Conservation (phyloP, 2,888 invertebrate species). For the Volucella zonaria region DNA sequence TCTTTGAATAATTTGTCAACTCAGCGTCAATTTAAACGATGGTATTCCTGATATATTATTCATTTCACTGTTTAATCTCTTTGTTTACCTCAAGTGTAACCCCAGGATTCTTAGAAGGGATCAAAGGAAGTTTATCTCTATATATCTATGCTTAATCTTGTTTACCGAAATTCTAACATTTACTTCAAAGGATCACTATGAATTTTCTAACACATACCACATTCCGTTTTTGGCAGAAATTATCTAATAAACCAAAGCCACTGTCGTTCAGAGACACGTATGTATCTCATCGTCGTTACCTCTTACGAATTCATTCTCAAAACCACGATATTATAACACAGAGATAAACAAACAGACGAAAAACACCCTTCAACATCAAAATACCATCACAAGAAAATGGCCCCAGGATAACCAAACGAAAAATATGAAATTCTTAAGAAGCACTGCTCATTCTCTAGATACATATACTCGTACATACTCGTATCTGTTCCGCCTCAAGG, state of each 20-base stretch:
- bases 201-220: background rate
- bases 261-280: too few relatives aligned
- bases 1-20: too few relatives aligned
- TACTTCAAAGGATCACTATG: conserved; percentile 30
- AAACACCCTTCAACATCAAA: conserved; percentile 10
- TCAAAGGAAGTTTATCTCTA: conserved; percentile 21
- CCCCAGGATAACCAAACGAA: conserved; percentile 20
- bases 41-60: background rate
- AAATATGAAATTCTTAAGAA: conserved; percentile 18
- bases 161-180: background rate
- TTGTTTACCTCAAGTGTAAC: background rate
- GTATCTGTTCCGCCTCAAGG: conserved; percentile 38
- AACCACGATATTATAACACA: conserved; percentile 11
- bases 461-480: background rate
- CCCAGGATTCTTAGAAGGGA: background rate
- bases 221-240: background rate
- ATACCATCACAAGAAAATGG: conserved; percentile 22
- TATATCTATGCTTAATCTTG: background rate
- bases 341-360: background rate
- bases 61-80: background rate
- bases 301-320: conserved; percentile 30
- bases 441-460: background rate
- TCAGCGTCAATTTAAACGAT: too few relatives aligned
- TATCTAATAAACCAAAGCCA: conserved; percentile 1
- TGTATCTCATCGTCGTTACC: too few relatives aligned